Percentiles rank a stretch among this genome's conserved stretches.
These are phyloP conservation scores for Nemotelus nigrinus DNA, from an alignment of 2,888 invertebrate genomes.

Conservation along the genomic window DNA sequence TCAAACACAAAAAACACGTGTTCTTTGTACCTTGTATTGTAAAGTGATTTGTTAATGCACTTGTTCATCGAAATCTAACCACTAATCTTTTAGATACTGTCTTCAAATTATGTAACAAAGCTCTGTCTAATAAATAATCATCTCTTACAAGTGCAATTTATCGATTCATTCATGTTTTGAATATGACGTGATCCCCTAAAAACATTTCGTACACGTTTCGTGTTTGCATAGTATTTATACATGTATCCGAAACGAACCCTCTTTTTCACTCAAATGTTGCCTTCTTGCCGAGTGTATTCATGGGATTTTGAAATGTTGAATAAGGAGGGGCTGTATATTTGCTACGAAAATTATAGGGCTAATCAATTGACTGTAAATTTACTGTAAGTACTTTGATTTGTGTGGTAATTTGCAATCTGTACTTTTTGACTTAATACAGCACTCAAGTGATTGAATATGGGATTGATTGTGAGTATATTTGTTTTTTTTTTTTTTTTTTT, in stretches of 20 bases:
- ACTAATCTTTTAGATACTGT: background rate
- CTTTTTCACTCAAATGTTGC: background rate
- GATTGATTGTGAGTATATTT: too few species aligned
- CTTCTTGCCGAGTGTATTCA: background rate
- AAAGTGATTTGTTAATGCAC: too few species aligned
- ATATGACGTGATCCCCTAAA: too few species aligned
- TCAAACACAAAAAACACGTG: too few species aligned
- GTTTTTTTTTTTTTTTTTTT: too few species aligned
- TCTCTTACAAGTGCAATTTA: background rate
- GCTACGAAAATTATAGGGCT: background rate
- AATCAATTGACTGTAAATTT: slow-evolving; percentile 29
- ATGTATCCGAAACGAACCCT: background rate
- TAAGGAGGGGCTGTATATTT: background rate
- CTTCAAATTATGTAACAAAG: slow-evolving; percentile 15
- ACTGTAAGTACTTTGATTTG: slow-evolving; percentile 24
- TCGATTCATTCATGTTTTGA: background rate
- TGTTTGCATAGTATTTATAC: too few species aligned
- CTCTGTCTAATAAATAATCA: background rate
- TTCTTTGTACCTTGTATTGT: too few species aligned
- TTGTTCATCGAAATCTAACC: background rate
- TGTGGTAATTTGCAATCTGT: background rate
- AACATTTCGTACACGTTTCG: too few species aligned
- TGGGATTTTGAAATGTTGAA: background rate
- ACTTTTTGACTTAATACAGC: background rate
- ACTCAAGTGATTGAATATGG: background rate